Base-by-base conservation (phyloP, 2,888 invertebrate species). In the Xanthorhoe spadicearia region DNA sequence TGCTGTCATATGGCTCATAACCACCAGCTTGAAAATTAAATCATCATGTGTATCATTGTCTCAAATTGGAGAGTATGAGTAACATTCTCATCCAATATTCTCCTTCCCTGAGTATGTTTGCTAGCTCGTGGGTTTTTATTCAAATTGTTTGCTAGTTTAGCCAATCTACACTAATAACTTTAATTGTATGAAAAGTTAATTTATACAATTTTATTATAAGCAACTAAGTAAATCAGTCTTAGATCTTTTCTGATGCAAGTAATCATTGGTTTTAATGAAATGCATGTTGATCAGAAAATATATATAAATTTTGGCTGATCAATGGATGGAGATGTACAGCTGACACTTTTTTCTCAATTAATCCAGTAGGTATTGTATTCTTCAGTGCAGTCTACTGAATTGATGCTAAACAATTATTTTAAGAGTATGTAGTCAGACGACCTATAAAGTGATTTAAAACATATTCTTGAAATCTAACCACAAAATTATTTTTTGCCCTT, bases 1-100 rank as follows among this genome's bases (percentile, higher is more conserved):
- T 78, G 76, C 75, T 73, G 69, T 77, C 74, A 78, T 74, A 77
- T 63, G 69, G 79, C 79, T 81, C 82, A 84, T 87, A 83, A 84
- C 79, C 78, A 83, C 78, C 72, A 80, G 80, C 83, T 83, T 82
- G 69, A 73, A 71, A 74, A 72, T 48, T 75, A 64, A 62, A 15
- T 43, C 74, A 80, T 78, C 70, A 70, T 77, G 61, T 70, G 65
- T 66, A 60, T 70, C 71, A 70, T 61, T 67, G 55, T 58, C 43
- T 66, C 59, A 53, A 68, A 69, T 64, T 58, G 61, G 64, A 56
- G 48, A 9, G 35, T 10, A 66, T 60, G 43, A 61, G 49, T 62
- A 64, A 54, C 32, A 58, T 46, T 57, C 54, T 18, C 19, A 51
- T 19, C 19, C 53, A 46, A 32, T 64, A 57, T 18, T 54, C 23